Base-by-base conservation (phyloP, 2,888 invertebrate genomes). In the Neelides folsomi region DNA sequence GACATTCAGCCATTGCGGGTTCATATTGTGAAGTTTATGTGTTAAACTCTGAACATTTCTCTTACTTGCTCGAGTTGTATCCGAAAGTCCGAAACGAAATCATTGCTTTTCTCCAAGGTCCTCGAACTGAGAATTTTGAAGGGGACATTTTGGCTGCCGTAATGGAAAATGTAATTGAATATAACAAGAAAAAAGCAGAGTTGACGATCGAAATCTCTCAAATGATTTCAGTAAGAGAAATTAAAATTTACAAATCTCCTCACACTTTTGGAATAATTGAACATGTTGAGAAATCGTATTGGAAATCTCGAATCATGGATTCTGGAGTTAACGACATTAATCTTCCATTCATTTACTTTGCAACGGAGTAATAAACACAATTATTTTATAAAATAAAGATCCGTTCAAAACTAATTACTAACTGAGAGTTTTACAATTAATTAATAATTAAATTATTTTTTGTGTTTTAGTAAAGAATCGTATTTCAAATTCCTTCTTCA, bases 281-380 rank as follows among this genome's bases (percentile, higher is more conserved):
- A 39, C 20, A 15, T 39, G 8, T 2, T 2, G 13, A 12, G 40
- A 5, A 51, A 51, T 46, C 45, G 4, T 18, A 19, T 12, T 27
- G 4, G n/a, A 45, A 15, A 45, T 45, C 34, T 12, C 15, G 13
- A 8, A 27, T 40, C 38, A 18, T 54, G 12, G 58, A 54, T 15
- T 47, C 12, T 16, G 63, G 63, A 7, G 12, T 41, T 8, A 44
- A 51, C 5, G 60, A 63, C 45, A 55, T 54, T 12, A 54, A 59
- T 27, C 36, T 63, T 5, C 59, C 63, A 0, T 51, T 60, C 15
- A 2, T 63, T 4, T 63, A 63, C 44, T 53, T 63, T 39, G 52
- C 56, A 44, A 16, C 42, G 18, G 10, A 49, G 52, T 51, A 46
- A 46, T 43, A n/a, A n/a, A n/a, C n/a, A n/a, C n/a, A n/a, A n/a